These are phyloP conservation scores for Dipus sagitta DNA, from an alignment of 2,797 vertebrate species.

Conservation along the genomic window DNA sequence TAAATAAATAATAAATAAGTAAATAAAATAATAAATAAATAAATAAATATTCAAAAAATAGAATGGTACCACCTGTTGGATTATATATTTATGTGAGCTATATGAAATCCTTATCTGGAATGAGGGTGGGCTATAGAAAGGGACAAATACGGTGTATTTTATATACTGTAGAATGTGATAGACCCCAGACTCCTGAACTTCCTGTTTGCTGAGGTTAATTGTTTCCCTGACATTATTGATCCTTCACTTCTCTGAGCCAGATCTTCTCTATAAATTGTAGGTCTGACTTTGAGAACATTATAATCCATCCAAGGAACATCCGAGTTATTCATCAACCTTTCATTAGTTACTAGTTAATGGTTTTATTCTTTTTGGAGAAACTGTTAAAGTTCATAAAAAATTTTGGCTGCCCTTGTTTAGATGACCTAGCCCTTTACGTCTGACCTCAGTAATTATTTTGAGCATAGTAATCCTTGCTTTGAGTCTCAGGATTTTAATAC, in stretches of 20 bases:
- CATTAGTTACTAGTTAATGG: neutral
- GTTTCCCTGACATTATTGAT: neutral
- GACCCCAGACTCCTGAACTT: neutral
- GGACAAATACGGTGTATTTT: neutral
- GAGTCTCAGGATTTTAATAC: conserved; percentile 11
- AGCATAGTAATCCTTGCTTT: neutral
- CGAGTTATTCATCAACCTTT: neutral
- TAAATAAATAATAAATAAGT: too few species aligned
- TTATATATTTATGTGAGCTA: conserved; percentile 10
- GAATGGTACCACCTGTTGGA: neutral
- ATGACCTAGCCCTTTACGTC: neutral
- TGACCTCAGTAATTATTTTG: neutral
- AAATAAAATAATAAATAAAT: too few species aligned
- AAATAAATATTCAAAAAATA: too few species aligned
- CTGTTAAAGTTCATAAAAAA: conserved; percentile 6
- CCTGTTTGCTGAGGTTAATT: neutral
- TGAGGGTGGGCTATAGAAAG: neutral
- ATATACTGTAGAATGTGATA: neutral
- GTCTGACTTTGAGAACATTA: neutral
- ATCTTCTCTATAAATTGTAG: conserved; percentile 21
- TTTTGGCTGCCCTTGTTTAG: neutral
- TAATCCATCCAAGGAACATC: neutral
- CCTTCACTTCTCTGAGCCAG: neutral
- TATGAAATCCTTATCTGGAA: conserved; percentile 9
- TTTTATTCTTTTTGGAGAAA: conserved; percentile 37